Base-by-base conservation (phyloP, 2,888 invertebrate genomes). In the Chrysolina haemoptera region DNA sequence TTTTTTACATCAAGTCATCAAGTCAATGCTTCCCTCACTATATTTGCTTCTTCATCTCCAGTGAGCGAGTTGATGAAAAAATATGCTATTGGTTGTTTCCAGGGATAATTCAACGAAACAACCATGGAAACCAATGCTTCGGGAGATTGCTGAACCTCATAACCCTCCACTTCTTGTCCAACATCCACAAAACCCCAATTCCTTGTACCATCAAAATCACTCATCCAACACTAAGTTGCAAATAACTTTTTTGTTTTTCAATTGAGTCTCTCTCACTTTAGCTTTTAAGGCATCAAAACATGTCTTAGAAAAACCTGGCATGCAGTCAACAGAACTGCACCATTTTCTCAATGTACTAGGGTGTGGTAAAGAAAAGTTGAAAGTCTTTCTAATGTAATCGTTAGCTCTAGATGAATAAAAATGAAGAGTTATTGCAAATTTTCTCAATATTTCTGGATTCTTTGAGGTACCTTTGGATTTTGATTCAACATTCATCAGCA, bases 21-120 rank as follows among this genome's bases (percentile, higher is more conserved):
- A n/a, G n/a, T 68, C 20, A 81, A 67, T 20, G 70, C 41, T 62
- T 78, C 71, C 11, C 20, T 62, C 20, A 81, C 67, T 55, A 80
- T 73, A 71, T 77, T 76, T 14, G 78, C 77, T 68, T 74, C 70
- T 66, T 76, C 74, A 20, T 22, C 43, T 16, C 76, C 80, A 48
- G 74, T 73, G 14, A 81, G 55, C 1, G 59, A 59, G 55, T 78
- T 76, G 50, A 78, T 79, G 12, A 81, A 78, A 74, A 76, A 80
- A 71, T 81, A 81, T 11, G 75, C 76, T 55, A 81, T 69, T 64
- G 81, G 81, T 48, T 82, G 43, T 73, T 82, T 82, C 79, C 81
- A 79, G 41, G 76, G 55, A 10, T 55, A 46, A 63, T 76, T 73
- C 16, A 68, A 35, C 5, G 72, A 55, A 16, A 79, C 78, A 16